Evolutionary conservation across 1,140 invertebrate genomes (phyloP), one percentile per base, ranked within the genome.

Genomic region (Drosophila repleta): DNA sequence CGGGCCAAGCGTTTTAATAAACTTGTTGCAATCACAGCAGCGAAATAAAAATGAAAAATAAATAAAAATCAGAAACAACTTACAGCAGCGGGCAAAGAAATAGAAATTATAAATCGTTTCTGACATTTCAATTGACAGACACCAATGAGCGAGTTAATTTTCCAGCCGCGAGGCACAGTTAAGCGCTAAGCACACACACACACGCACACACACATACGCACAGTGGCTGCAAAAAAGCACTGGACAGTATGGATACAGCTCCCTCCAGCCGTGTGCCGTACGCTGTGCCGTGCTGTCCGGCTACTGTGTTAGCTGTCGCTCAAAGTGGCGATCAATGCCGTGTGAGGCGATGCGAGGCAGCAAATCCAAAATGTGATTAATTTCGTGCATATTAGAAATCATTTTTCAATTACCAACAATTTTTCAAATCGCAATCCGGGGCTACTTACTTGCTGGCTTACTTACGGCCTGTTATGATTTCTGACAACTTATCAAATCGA

Each of bases 321-420:
- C 81, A 87, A 87, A 78, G 74, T 78, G 69, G 74, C 82, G 81
- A 85, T 85, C 79, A 82, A 62, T 57, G 67, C 58, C 61, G 53
- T 56, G 21, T 52, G 70, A 68, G 45, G 18, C 46, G 56, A 48
- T 49, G 46, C 60, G 43, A 67, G 43, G 21, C 55, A 65, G 66
- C 72, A 88, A 87, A 88, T 85, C 82, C 82, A 89, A 89, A 89
- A 88, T 89, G 84, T 88, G 84, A 88, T 88, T 88, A 88, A 88
- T 88, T 88, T 88, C 79, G 88, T 88, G 84, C 84, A 89, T 89
- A 88, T 88, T 88, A 89, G 84, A 88, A 84, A 88, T 88, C 85
- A 88, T 88, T 88, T 88, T 88, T 88, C 84, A 88, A 88, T 88
- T 89, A 88, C 84, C 72, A 76, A 83, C 63, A 48, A 61, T 48